Percentiles rank a stretch among this genome's conserved stretches.
Evolutionary conservation across 2,797 vertebrate species (phyloP).

Genomic region (Rhincodon typus): DNA sequence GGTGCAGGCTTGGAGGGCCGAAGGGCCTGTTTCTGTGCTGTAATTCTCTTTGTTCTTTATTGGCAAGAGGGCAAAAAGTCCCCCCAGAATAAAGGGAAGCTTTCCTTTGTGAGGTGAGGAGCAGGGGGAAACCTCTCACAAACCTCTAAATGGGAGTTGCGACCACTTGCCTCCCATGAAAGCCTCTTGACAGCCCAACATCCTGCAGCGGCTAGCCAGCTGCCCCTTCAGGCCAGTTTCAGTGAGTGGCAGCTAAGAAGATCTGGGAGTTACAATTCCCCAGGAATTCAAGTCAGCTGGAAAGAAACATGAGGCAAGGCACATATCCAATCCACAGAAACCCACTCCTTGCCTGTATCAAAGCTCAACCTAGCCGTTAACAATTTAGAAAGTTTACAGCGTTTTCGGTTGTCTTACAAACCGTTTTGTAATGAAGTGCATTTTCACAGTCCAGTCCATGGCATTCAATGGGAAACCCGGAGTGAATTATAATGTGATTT

Average conservation of each 20-base stretch:
- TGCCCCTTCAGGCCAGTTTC: no score
- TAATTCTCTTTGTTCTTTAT: no score
- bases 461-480: not conserved
- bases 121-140: no score
- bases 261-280: not conserved
- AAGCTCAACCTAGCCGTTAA: not conserved
- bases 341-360: not conserved
- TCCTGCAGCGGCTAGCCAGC: not conserved
- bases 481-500: constrained; percentile 31
- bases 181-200: not conserved
- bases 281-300: not conserved
- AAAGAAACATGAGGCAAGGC: not conserved
- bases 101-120: not conserved
- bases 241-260: not conserved
- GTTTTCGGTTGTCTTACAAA: not conserved
- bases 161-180: not conserved
- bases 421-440: not conserved
- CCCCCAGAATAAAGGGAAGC: not conserved
- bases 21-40: no score
- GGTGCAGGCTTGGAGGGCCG: no score
- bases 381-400: not conserved
- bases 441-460: not conserved
- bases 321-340: not conserved
- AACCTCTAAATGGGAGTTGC: not conserved
- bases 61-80: not conserved